phyloP scores from a whole-genome alignment of 2,888 invertebrate genomes.

The Pollenia labialis region DNA sequence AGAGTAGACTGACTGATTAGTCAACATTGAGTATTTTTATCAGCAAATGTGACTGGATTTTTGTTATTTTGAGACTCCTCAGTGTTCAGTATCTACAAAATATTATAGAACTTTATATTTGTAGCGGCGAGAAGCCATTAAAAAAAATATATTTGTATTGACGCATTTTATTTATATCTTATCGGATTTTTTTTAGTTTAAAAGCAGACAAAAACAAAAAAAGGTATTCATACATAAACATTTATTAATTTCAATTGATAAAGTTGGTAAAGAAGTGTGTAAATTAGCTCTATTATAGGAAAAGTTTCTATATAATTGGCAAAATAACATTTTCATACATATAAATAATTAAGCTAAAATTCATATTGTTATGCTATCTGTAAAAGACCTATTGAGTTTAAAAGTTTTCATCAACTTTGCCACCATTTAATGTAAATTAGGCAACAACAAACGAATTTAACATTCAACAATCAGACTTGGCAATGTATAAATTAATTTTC shows the following conservation, averaged over 20 bases:
- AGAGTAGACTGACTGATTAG: slow-evolving; percentile 51
- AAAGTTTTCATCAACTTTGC: not conserved
- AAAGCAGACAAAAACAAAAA: not conserved
- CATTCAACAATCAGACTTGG: not conserved
- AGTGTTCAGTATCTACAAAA: not conserved
- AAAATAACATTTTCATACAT: not conserved
- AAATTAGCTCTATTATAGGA: not conserved
- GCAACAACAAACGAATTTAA: not conserved
- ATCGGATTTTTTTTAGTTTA: slow-evolving; percentile 21
- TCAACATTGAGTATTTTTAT: slow-evolving; percentile 53
- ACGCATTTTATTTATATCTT: slow-evolving; percentile 46
- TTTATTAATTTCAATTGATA: not conserved
- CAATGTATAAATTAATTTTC: slow-evolving; percentile 8
- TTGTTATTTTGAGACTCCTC: slow-evolving; percentile 27
- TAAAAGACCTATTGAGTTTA: not conserved
- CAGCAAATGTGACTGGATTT: slow-evolving; percentile 38
- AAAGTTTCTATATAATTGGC: not conserved
- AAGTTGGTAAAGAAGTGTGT: not conserved
- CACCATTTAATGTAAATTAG: slow-evolving; percentile 35
- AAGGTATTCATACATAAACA: slow-evolving; percentile 1
- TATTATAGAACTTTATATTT: not conserved
- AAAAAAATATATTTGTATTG: slow-evolving; percentile 14
- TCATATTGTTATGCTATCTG: too few species aligned
- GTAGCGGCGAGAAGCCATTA: not conserved
- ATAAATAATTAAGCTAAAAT: not conserved